Evolutionary conservation across 2,113 vertebrate genomes (phyloP), one percentile per base, ranked within the genome.

Genomic region (Ivindomyrus marchei): DNA sequence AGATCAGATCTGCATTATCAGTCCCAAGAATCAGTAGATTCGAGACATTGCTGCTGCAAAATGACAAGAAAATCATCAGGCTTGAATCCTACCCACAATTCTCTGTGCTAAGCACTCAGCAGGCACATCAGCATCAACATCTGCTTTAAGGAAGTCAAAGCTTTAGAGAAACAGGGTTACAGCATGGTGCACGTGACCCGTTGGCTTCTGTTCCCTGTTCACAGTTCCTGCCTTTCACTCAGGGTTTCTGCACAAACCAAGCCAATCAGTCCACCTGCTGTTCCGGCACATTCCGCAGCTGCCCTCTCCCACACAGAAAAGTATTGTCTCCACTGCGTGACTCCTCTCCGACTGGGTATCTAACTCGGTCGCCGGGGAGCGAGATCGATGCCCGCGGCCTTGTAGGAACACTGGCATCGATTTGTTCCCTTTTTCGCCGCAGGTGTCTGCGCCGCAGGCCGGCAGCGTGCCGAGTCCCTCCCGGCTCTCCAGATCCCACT

Each of bases 371-470:
- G 10, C 19, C 17, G n/a, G 21, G 84, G 77, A 39, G 53, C 45
- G 8, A 50, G 74, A 90, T 88, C 90, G 56, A 90, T 88, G 80
- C 87, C 42, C 24, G 53, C 42, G 27, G 21, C 27, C 17, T 4
- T 50, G 36, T 90, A 87, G 58, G n/a, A n/a, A 13, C 42, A 56
- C 42, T 15, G 10, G 8, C 15, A 39, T 80, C 36, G 74, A 42
- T 80, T 42, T 42, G 36, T 80, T 36, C 36, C 17, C 17, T 0
- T 80, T 80, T 80, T 4, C 70, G 5, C 70, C 15, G 13, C 36
- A 39, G 31, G 70, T 19, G 36, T 77, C 31, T 31, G 15, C 70
- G 3, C 11, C 15, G 31, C 17, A 7, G 15, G 74, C 31, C 5
- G 36, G 0, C 17, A 19, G 36, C 5, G 4, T 8, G 62, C n/a